These are phyloP conservation scores for Porphyrio hochstetteri DNA, from an alignment of 2,113 vertebrate genomes.

Conservation along the genomic window DNA sequence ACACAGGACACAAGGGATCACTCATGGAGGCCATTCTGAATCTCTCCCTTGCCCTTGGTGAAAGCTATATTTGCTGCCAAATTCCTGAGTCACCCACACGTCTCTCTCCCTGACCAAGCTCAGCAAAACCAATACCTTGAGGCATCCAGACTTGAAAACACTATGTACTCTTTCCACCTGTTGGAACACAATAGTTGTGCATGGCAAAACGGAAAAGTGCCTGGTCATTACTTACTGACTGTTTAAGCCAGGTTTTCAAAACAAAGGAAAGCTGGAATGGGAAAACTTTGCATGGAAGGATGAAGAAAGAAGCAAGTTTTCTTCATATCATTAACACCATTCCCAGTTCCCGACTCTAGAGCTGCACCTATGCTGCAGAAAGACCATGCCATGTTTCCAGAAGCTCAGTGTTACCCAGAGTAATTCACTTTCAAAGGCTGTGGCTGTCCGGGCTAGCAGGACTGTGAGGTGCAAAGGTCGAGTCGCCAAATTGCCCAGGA, in stretches of 20 bases:
- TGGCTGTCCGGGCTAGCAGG: background rate
- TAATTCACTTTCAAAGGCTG: background rate
- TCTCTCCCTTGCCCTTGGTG: background rate
- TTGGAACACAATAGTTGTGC: background rate
- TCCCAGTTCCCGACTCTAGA: background rate
- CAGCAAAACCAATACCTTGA: background rate
- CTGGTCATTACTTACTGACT: background rate
- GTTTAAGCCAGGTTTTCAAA: background rate
- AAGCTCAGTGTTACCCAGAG: background rate
- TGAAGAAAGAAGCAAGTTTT: background rate
- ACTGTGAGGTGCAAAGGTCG: background rate
- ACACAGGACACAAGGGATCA: background rate
- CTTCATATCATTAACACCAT: rapidly evolving
- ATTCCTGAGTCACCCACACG: background rate
- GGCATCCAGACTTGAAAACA: background rate
- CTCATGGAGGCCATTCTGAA: background rate
- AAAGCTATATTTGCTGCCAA: background rate
- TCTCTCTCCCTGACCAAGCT: background rate
- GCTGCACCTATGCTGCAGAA: background rate
- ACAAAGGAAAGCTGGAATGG: background rate
- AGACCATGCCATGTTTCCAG: background rate
- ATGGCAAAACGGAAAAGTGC: background rate
- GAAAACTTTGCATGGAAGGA: background rate
- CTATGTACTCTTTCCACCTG: background rate
- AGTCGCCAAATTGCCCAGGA: background rate